phyloP scores from a whole-genome alignment of 2,888 invertebrate species.

The Uloborus plumipes region DNA sequence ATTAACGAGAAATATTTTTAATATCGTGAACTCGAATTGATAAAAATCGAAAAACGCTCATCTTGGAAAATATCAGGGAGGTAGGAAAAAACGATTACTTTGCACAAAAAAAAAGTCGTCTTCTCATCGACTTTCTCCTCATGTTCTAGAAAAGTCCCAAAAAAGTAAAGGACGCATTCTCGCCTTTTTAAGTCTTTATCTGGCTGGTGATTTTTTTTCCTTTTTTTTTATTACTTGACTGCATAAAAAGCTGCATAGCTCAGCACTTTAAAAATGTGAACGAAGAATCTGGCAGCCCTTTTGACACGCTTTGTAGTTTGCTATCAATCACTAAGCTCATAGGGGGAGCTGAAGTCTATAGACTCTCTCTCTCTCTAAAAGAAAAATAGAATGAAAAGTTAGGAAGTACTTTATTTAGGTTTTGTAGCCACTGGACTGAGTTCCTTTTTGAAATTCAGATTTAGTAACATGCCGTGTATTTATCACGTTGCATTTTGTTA shows the following conservation, averaged over 20 bases:
- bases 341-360: no score
- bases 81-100: conserved; percentile 37
- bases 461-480: no score
- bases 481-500: no score
- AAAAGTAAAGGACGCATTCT: conserved; percentile 39
- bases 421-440: no score
- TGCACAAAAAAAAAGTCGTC: conserved; percentile 28
- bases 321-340: conserved; percentile 52
- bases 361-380: no score
- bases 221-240: conserved; percentile 20
- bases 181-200: conserved; percentile 56
- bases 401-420: no score
- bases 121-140: conserved; percentile 33
- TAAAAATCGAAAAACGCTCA: conserved; percentile 28
- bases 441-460: no score
- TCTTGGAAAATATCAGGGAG: conserved; percentile 13
- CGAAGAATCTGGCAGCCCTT: conserved; percentile 23
- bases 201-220: conserved; percentile 23
- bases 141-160: conserved; percentile 11
- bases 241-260: conserved; percentile 30
- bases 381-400: no score
- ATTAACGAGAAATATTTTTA: no score
- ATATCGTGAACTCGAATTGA: conserved; percentile 14
- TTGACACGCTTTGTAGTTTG: conserved; percentile 54
- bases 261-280: conserved; percentile 54